Conservation (phyloP, 1,140 invertebrate species). For the Yoshiicerus persimilis region DNA sequence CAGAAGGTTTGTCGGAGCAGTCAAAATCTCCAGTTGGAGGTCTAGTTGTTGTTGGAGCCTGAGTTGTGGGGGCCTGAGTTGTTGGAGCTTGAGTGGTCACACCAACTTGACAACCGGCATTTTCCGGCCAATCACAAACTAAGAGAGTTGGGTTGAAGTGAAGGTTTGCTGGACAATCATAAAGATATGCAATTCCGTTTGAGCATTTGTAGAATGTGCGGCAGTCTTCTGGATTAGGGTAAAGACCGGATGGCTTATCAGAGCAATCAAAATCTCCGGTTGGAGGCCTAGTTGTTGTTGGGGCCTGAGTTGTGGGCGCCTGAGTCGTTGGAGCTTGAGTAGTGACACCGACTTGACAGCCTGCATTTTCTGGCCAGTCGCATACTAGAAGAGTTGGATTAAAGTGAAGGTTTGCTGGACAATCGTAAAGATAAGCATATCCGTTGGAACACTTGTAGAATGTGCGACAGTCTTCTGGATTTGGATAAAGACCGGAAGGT, state of each 20-base stretch:
- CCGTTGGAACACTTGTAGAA: not conserved
- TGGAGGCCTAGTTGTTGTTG: not conserved
- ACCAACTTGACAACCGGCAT: not conserved
- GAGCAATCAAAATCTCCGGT: not conserved
- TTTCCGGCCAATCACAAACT: slow-evolving; percentile 10
- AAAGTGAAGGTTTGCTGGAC: not conserved
- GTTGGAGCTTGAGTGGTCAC: not conserved
- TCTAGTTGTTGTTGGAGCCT: not conserved
- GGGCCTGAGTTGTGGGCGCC: not conserved
- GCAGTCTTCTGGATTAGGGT: not conserved
- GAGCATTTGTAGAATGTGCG: not conserved
- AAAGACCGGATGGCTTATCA: not conserved
- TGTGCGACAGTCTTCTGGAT: not conserved
- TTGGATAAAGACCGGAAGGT: not conserved
- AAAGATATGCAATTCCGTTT: not conserved
- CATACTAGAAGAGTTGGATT: not conserved
- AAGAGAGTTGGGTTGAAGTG: not conserved
- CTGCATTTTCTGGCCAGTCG: not conserved
- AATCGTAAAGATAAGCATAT: not conserved
- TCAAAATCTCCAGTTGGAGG: too few species aligned
- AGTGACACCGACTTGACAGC: not conserved
- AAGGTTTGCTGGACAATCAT: not conserved
- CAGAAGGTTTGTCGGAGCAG: too few species aligned
- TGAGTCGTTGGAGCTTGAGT: not conserved
- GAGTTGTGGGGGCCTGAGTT: not conserved